These are phyloP conservation scores for Cynodonichthys magdalenae DNA, from an alignment of 2,797 vertebrate species.

Conservation along the genomic window DNA sequence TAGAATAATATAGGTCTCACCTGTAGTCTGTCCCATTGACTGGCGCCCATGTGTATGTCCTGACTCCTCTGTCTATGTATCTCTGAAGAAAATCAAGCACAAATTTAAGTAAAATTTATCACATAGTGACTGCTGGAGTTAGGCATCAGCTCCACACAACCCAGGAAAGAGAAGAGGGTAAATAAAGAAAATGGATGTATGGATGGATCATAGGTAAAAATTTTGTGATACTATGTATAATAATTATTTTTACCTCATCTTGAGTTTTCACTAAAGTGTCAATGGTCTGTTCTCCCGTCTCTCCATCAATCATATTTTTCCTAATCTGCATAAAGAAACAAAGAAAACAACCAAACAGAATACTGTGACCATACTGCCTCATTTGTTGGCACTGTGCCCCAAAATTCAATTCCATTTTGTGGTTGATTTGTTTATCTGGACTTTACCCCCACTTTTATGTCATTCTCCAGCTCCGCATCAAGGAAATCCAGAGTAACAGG, in stretches of 20 bases:
- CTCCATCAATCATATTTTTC: constrained; percentile 95
- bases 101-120: no score
- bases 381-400: constrained; percentile 3
- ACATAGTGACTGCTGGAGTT: no score
- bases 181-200: no score
- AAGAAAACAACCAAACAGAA: background rate
- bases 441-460: constrained; percentile 95
- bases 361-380: background rate
- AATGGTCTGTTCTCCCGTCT: constrained; percentile 90
- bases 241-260: constrained; percentile 89
- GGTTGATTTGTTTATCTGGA: constrained; percentile 2
- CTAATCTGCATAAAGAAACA: constrained; percentile 84
- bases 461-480: constrained; percentile 96
- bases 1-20: constrained; percentile 67
- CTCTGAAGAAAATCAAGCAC: constrained; percentile 80
- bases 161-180: no score
- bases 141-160: no score
- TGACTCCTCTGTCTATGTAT: constrained; percentile 94
- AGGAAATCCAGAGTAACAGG: constrained; percentile 97
- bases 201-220: no score
- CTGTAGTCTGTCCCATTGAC: constrained; percentile 99
- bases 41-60: constrained; percentile 95
- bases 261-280: constrained; percentile 95
- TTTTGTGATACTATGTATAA: no score
- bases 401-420: background rate